Base-by-base conservation (phyloP, 2,797 vertebrate genomes). In the Chelon labrosus region DNA sequence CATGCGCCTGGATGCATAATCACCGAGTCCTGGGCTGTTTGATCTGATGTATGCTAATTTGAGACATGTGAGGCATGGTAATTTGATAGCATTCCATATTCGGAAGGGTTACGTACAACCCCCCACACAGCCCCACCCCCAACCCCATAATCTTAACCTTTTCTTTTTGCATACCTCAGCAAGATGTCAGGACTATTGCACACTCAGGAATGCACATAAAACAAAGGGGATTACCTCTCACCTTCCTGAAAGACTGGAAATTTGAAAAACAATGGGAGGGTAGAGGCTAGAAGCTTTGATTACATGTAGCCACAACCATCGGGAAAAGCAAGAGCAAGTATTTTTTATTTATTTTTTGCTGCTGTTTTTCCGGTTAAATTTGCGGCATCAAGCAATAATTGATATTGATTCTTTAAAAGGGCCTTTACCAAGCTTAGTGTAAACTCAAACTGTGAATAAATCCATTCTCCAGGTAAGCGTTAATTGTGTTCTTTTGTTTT, bases 1-100 rank as follows among this genome's bases (percentile, higher is more conserved):
- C 88, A 88, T 81, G 87, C 57, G 82, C 64, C 83, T 80, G 74
- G 64, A 63, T 77, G 79, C 85, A 82, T 85, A 90, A 91, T 85
- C 70, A 79, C 82, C 52, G 58, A 85, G 81, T 90, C 82, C 75
- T 60, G 9, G 82, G 75, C 80, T 76, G 82, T 91, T 91, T 87
- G 81, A 91, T 89, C 87, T 89, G 89, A 89, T 93, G 68, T 90
- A 93, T 93, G 89, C 84, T 91, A 93, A 92, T 92, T 79, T 11
- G 2, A 70, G 67, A 83, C 86, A 87, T 90, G 88, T 88, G 89
- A 91, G 62, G 86, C 77, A 91, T 90, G 89, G 75, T 89, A 91
- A 92, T 92, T 85, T 80, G 62, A 83, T 80, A 80, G 76, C 61
- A 75, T 87, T 88, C 88, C 74, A 80, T 81, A 85, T 90, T 86